Conservation (phyloP, 2,113 vertebrate genomes). For the Nanger granti region DNA sequence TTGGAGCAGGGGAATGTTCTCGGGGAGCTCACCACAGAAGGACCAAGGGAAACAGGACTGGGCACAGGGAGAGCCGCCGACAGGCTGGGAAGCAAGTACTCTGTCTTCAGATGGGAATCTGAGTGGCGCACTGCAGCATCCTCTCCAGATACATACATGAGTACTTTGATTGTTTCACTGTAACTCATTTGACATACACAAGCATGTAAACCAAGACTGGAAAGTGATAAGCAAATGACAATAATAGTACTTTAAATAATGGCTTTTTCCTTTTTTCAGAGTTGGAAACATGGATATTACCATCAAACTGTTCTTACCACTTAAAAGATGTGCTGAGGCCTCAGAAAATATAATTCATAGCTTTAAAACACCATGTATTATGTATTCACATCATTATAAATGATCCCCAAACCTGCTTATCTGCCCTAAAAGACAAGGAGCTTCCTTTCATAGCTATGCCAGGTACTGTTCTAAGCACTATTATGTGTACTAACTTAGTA, state of each 20-base stretch:
- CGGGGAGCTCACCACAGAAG: background rate
- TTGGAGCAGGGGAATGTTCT: background rate
- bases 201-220: background rate
- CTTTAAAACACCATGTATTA: background rate
- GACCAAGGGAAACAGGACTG: background rate
- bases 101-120: background rate
- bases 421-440: background rate
- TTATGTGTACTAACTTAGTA: background rate
- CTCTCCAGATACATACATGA: background rate
- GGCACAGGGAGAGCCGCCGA: background rate
- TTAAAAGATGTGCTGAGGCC: background rate
- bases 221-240: conserved; percentile 16
- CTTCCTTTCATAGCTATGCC: background rate
- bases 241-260: background rate
- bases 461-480: background rate
- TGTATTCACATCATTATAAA: background rate
- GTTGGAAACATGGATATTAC: background rate
- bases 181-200: background rate
- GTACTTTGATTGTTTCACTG: background rate
- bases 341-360: background rate
- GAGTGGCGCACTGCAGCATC: background rate
- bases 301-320: background rate
- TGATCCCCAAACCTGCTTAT: background rate
- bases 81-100: background rate
- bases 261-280: background rate